Base-by-base conservation (phyloP, 2,113 vertebrate genomes). In the Tragelaphus buxtoni region DNA sequence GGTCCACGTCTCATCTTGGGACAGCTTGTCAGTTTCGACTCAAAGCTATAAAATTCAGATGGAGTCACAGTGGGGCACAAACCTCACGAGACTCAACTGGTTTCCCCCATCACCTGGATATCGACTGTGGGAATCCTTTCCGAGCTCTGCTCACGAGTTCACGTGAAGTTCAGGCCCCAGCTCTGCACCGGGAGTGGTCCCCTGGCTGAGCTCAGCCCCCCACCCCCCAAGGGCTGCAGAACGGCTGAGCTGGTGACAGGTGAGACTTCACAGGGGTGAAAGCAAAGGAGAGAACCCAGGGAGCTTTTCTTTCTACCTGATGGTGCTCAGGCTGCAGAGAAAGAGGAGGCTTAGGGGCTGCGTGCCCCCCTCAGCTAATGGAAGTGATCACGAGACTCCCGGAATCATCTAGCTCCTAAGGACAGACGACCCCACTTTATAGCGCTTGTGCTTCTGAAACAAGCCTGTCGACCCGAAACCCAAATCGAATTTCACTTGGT, bases 171-270 rank as follows among this genome's bases (percentile, higher is more conserved):
- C 81, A 42, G 9, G 85, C 47, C 61, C 26, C 65, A 24, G 32
- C 35, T 35, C 1, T 39, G 35, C 30, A 5, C 28, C 0, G 3
- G 47, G n/a, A 69, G 69, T 9, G 7, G 18, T 26, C 16, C 26
- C 18, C 51, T 76, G 10, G 45, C 69, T 51, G 17, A 47, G 49
- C 1, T 35, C 47, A 53, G 39, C 18, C 9, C 32, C 47, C 3
- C 3, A 10, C 10, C 32, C 22, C 9, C 2, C 0, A 5, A 16
- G 7, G 1, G 26, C 35, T 22, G 28, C 7, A 24, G 28, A 74
- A 60, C 0, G 16, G 45, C n/a, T 82, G 93, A 32, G 18, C 4
- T 22, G 83, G 53, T 9, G 55, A 39, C 72, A 72, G 63, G 14
- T 22, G 22, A 84, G n/a, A 74, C 5, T 28, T 9, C 60, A 35